phyloP scores from a whole-genome alignment of 2,888 invertebrate genomes.

The Hypomecis punctinalis region DNA sequence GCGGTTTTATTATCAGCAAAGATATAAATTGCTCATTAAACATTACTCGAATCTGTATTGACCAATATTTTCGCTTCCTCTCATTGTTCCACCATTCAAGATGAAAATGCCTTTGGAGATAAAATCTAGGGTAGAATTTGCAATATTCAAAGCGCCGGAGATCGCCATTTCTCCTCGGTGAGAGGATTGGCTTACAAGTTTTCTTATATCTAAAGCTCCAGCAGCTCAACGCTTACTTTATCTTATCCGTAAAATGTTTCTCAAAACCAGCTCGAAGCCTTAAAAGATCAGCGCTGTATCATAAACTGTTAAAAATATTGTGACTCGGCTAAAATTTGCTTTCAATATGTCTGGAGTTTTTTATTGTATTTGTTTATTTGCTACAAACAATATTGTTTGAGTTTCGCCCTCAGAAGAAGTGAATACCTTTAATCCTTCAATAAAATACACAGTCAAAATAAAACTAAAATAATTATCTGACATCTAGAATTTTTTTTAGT shows the following conservation, averaged over 20 bases:
- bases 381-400: background rate
- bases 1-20: background rate
- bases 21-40: constrained; percentile 18
- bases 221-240: constrained; percentile 22
- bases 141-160: constrained; percentile 55
- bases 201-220: constrained; percentile 25
- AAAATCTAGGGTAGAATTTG: constrained; percentile 61
- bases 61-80: constrained; percentile 40
- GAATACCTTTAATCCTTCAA: too few species aligned
- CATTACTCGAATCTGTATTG: constrained; percentile 22
- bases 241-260: constrained; percentile 19
- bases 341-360: background rate
- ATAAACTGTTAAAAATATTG: background rate
- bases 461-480: too few species aligned
- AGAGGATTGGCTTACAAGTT: constrained; percentile 40
- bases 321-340: background rate
- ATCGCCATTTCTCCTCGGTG: constrained; percentile 44
- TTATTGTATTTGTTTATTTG: background rate
- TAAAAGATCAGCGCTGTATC: background rate
- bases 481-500: too few species aligned
- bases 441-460: too few species aligned
- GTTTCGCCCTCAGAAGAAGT: too few species aligned
- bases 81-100: constrained; percentile 45
- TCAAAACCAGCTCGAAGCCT: constrained; percentile 7
- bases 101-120: constrained; percentile 50